Evolutionary conservation across 2,113 vertebrate species (phyloP), one percentile per base, ranked within the genome.

Genomic region (Syngnathus typhle): DNA sequence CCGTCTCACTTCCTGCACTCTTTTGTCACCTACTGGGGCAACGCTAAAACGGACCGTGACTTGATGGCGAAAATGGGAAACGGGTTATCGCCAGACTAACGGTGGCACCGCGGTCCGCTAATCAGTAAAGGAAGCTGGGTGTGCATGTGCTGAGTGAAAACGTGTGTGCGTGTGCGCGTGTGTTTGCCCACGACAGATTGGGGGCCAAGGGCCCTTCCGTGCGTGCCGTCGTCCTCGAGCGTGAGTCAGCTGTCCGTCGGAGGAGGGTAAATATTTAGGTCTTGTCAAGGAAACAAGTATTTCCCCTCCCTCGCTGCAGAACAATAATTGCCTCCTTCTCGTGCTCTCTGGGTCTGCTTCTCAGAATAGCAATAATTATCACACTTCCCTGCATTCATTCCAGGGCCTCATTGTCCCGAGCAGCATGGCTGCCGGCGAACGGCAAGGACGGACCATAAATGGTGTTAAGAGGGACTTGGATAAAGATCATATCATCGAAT

Each of bases 351-450:
- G 71, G 85, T 72, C 68, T 67, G 67, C 70, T 73, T 89, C 88
- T 88, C 43, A 68, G 84, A 82, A 90, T 91, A 90, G 90, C 86
- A 84, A 82, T 88, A 91, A 93, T 92, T 92, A 93, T 92, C 91
- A 93, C 89, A 90, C 83, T 91, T 92, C 89, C 87, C 91, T 88
- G 86, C 80, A 93, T 93, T 92, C 91, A 92, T 84, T 73, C 58
- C 68, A 78, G 83, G 72, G 70, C 62, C 49, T 87, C 80, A 78
- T 76, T 89, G 87, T 91, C 80, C 65, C 1, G 5, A 65, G 67
- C 64, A 69, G 69, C 54, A 15, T 51, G 73, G 54, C 15, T 51
- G 73, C 67, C 36, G 39, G 58, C 64, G 7, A 70, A 38, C 54
- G 66, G 65, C 60, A 62, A 52, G 18, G 37, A 39, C 32, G 6